These are phyloP conservation scores for Xyliphius kryptos DNA, from an alignment of 2,113 vertebrate species.

Conservation along the genomic window DNA sequence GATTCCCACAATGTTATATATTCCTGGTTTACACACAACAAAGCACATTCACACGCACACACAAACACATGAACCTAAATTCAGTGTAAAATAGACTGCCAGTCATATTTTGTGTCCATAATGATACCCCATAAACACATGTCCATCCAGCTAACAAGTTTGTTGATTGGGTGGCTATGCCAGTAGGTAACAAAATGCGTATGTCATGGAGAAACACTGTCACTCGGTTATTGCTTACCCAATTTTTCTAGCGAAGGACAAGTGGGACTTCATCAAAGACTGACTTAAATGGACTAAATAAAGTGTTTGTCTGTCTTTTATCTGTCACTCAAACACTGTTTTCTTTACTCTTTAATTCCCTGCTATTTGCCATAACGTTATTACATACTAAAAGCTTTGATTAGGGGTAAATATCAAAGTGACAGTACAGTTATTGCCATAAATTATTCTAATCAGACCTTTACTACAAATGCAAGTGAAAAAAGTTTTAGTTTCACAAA, in stretches of 20 bases:
- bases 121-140: conserved; percentile 46
- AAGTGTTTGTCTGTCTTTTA: conserved; percentile 20
- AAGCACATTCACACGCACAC: conserved; percentile 2
- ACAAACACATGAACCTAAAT: neutral
- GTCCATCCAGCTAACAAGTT: conserved; percentile 34
- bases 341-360: neutral
- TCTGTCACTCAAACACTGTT: neutral
- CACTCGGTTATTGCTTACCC: conserved; percentile 31
- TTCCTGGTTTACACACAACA: neutral
- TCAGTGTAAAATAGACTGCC: conserved; percentile 23
- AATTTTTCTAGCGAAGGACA: conserved; percentile 50
- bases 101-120: conserved; percentile 34
- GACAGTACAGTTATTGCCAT: too few species aligned
- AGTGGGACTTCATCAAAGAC: conserved; percentile 20
- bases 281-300: conserved; percentile 34
- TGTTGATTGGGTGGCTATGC: conserved; percentile 28
- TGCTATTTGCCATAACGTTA: neutral
- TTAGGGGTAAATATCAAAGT: too few species aligned
- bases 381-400: neutral
- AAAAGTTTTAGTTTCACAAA: too few species aligned
- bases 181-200: conserved; percentile 35
- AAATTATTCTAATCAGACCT: too few species aligned
- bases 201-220: conserved; percentile 42
- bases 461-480: too few species aligned
- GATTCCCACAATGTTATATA: too few species aligned